Base-by-base conservation (phyloP, 2,113 vertebrate genomes). In the Varanus komodoensis region DNA sequence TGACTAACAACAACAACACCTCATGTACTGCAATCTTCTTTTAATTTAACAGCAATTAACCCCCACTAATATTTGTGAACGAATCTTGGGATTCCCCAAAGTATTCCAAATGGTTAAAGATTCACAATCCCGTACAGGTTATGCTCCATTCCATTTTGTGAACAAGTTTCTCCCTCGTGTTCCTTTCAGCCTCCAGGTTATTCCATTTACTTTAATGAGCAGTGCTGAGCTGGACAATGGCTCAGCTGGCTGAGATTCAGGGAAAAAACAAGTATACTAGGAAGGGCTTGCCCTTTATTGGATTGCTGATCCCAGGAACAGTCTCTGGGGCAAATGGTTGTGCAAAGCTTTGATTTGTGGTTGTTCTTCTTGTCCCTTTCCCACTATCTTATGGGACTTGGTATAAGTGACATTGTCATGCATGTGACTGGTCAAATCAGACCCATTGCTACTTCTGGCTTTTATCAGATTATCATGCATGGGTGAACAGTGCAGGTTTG, bases 1-100 rank as follows among this genome's bases (percentile, higher is more conserved):
- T 44, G 38, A 44, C 38, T 44, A 44, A 44, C 38, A 44, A 44
- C 38, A 44, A 44, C 38, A 44, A 44, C 38, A 77, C 50, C 74
- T 69, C 82, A 19, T 61, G 0, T 27, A 79, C 27, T 82, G 74
- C 17, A 91, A 73, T 88, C 88, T 93, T 89, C 80, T 90, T 0
- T 67, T 87, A 11, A 61, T 92, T 93, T 83, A 94, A 86, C 82
- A 84, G 89, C 32, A 48, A 91, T 92, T 94, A 90, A 90, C 73
- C 17, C 84, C 32, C 54, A 71, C 3, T 19, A 2, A 87, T 82
- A 81, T 61, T 78, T 91, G n/a, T 77, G 64, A 78, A 21, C 25
- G n/a, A 23, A 91, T 52, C 50, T 84, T 52, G 77, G 86, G 3
- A 44, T 23, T 68, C 86, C 52, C 8, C 54, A 0, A 71, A 52